Evolutionary conservation across 2,888 invertebrate species (phyloP).

Genomic region (Brachypalpus laphriformis): DNA sequence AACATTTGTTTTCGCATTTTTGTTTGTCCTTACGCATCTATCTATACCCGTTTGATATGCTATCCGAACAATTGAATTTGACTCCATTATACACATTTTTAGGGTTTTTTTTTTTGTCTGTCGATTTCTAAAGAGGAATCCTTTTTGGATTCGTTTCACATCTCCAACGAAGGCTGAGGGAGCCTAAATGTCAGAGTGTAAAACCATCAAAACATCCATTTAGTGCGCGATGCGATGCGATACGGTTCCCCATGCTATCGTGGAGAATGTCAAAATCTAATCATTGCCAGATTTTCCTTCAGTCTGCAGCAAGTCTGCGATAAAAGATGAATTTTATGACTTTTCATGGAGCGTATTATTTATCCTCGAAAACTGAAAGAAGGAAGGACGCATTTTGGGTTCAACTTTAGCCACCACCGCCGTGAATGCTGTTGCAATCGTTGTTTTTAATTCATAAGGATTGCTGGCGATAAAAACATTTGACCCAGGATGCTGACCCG

Average conservation of each 20-base stretch:
- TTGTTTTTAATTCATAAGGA: conserved; percentile 47
- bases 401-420: conserved; percentile 8
- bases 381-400: not conserved
- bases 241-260: not conserved
- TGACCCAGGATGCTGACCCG: conserved; percentile 51
- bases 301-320: conserved; percentile 39
- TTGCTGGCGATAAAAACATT: conserved; percentile 48
- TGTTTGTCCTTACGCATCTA: no score
- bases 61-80: conserved; percentile 1
- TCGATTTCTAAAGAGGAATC: not conserved
- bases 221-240: not conserved
- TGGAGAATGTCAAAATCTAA: conserved; percentile 51
- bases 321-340: conserved; percentile 55
- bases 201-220: conserved; percentile 48
- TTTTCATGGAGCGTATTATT: conserved; percentile 21
- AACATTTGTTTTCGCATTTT: conserved; percentile 31
- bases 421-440: not conserved
- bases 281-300: conserved; percentile 42
- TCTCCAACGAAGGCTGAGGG: not conserved
- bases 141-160: not conserved
- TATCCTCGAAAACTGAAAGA: not conserved
- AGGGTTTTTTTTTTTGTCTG: not conserved
- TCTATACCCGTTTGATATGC: not conserved
- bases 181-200: conserved; percentile 43
- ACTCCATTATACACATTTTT: not conserved